phyloP scores from a whole-genome alignment of 2,113 vertebrate genomes.

The Serilophus lunatus region DNA sequence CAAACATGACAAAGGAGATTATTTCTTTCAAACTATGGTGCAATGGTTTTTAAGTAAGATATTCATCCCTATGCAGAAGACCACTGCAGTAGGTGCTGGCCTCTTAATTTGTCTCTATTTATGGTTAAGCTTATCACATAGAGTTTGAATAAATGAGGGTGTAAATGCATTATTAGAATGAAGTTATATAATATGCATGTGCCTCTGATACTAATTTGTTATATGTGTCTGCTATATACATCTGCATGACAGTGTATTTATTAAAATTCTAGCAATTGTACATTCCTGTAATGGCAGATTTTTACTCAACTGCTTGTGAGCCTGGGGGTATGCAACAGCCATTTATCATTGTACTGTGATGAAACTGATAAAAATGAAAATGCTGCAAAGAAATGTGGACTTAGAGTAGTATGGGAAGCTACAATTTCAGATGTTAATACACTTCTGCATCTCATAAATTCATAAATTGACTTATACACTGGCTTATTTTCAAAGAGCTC shows the following conservation, averaged over 20 bases:
- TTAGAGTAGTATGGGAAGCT: background rate
- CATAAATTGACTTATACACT: constrained; percentile 42
- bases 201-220: background rate
- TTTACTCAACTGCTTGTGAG: constrained; percentile 12
- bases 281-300: background rate
- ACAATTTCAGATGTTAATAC: constrained; percentile 29
- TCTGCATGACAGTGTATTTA: background rate
- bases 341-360: constrained; percentile 26
- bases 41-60: background rate
- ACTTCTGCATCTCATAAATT: constrained; percentile 33
- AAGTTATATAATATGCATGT: background rate
- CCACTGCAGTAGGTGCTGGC: background rate
- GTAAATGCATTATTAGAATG: background rate
- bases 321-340: background rate
- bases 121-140: background rate
- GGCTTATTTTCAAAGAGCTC: constrained; percentile 7
- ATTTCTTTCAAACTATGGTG: background rate
- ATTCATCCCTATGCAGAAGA: background rate
- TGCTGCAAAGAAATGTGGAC: background rate
- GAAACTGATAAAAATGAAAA: constrained; percentile 61
- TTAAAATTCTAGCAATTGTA: constrained; percentile 3
- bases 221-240: background rate
- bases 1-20: background rate
- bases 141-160: background rate
- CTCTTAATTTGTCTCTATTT: background rate